Conservation (phyloP, 1,140 invertebrate genomes). For the Heliothis virescens region DNA sequence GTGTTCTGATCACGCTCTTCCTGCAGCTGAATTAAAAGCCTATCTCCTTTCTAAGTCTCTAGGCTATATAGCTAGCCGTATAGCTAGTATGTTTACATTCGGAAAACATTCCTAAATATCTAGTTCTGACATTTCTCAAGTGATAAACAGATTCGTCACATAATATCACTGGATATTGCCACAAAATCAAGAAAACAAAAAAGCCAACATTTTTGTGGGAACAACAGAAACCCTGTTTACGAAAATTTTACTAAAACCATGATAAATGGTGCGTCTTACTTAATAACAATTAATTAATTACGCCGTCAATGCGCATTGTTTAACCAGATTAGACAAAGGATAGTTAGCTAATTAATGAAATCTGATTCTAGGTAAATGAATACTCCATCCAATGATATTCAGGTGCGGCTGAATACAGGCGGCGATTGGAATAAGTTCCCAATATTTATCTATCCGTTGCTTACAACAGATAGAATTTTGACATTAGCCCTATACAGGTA, state of each 20-base stretch:
- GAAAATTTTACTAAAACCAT: constrained; percentile 39
- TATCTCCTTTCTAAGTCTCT: too few relatives aligned
- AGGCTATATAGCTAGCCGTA: too few relatives aligned
- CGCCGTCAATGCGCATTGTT: constrained; percentile 29
- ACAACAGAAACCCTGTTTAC: not conserved
- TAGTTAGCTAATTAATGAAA: constrained; percentile 46
- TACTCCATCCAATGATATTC: constrained; percentile 26
- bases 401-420: not conserved
- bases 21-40: too few relatives aligned
- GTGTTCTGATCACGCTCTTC: too few relatives aligned
- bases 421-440: not conserved
- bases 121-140: not conserved
- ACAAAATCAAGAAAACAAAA: not conserved
- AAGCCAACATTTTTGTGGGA: constrained; percentile 5
- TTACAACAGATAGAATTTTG: too few relatives aligned
- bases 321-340: constrained; percentile 36
- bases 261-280: constrained; percentile 37
- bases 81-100: too few relatives aligned
- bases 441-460: too few relatives aligned
- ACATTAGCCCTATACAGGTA: too few relatives aligned
- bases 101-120: too few relatives aligned
- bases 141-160: not conserved
- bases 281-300: constrained; percentile 48
- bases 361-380: constrained; percentile 47
- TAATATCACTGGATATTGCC: not conserved